These are phyloP conservation scores for Harmothoe impar DNA, from an alignment of 2,888 invertebrate genomes.

Conservation along the genomic window DNA sequence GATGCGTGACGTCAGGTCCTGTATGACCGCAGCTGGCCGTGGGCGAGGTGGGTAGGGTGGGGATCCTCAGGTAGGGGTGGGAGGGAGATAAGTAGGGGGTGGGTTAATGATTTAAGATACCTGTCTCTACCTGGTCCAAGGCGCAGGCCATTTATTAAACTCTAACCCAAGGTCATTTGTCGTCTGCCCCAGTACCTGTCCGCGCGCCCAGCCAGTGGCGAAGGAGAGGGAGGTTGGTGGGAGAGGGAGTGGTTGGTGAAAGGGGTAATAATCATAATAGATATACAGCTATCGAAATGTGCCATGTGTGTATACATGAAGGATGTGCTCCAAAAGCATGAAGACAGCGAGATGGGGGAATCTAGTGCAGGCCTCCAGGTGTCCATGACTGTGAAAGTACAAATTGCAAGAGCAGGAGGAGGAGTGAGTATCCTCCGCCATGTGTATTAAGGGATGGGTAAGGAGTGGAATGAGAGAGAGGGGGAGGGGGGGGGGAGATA, in stretches of 20 bases:
- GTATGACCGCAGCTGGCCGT: conserved; percentile 16
- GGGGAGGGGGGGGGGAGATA: background rate
- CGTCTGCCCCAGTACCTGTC: too few species aligned
- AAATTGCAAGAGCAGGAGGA: too few species aligned
- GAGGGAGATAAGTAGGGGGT: conserved; percentile 29
- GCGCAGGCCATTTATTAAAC: conserved; percentile 22
- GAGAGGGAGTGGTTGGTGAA: background rate
- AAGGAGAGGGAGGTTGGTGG: background rate
- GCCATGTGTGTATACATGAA: background rate
- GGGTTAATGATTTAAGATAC: conserved; percentile 56
- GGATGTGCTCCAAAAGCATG: too few species aligned
- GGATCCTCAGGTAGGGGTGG: background rate
- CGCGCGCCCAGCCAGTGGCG: background rate
- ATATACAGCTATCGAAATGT: background rate
- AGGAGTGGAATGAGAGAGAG: background rate
- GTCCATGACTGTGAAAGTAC: too few species aligned
- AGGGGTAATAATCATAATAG: background rate
- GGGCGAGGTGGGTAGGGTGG: background rate
- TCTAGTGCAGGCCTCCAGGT: too few species aligned
- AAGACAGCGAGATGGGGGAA: too few species aligned
- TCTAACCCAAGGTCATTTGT: background rate
- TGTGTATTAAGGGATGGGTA: too few species aligned
- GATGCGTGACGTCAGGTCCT: conserved; percentile 54
- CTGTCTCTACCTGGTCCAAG: conserved; percentile 7
- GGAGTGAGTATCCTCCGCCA: too few species aligned